A percentile compares a stretch with the other conserved stretches of the same genome.
Conservation (phyloP, 2,888 invertebrate genomes). For the Camptogramma bilineatum region DNA sequence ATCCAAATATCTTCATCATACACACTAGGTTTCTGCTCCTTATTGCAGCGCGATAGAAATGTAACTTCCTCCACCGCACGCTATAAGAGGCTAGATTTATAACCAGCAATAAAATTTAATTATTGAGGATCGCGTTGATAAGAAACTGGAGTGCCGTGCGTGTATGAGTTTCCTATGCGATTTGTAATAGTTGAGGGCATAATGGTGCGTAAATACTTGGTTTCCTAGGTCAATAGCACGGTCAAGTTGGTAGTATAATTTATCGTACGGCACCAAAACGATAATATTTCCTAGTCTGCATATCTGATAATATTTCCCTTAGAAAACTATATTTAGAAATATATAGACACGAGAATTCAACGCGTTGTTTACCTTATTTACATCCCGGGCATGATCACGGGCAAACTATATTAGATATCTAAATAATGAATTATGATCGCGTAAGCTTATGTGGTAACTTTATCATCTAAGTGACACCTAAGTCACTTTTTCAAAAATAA, state of each 20-base stretch:
- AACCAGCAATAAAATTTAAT: conserved; percentile 55
- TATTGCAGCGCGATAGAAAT: conserved; percentile 27
- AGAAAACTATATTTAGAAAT: too few species aligned
- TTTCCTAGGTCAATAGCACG: neutral
- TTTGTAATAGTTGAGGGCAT: conserved; percentile 30
- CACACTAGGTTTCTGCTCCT: conserved; percentile 25
- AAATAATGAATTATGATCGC: too few species aligned
- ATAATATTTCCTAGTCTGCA: too few species aligned
- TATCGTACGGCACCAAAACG: too few species aligned
- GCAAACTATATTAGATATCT: too few species aligned
- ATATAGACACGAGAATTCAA: too few species aligned
- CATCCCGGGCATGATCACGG: too few species aligned
- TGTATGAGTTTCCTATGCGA: conserved; percentile 42
- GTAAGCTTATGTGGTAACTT: too few species aligned
- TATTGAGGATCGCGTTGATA: conserved; percentile 54
- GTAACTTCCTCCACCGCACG: conserved; percentile 43
- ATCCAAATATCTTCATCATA: neutral
- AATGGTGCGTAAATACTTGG: conserved; percentile 8
- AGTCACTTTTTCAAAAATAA: too few species aligned
- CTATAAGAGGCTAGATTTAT: conserved; percentile 52
- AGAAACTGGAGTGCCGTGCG: conserved; percentile 43
- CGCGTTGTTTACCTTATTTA: too few species aligned
- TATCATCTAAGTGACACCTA: too few species aligned
- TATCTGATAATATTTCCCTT: too few species aligned
- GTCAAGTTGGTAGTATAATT: neutral